These are phyloP conservation scores for Podarcis lilfordi DNA, from an alignment of 2,797 vertebrate genomes.

Conservation along the genomic window DNA sequence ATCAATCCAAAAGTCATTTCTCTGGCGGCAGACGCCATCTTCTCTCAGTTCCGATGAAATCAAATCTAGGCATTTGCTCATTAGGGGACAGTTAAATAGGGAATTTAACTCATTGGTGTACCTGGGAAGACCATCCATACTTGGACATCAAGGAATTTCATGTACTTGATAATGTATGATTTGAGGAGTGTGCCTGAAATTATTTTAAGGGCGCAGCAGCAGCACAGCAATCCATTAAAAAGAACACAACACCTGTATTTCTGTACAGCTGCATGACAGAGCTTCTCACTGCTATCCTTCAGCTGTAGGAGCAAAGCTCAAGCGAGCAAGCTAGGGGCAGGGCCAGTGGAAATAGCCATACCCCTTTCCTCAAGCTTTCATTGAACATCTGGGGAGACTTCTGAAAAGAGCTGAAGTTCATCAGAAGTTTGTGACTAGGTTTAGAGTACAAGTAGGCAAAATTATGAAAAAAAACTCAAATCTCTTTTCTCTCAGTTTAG, in stretches of 20 bases:
- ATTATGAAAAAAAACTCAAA: slow-evolving; percentile 40
- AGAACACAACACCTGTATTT: background rate
- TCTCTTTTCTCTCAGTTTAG: slow-evolving; percentile 43
- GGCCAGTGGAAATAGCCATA: background rate
- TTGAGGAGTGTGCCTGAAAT: background rate
- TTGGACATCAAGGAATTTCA: too few species aligned
- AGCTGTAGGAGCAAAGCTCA: background rate
- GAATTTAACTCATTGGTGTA: too few species aligned
- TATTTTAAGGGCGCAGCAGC: background rate
- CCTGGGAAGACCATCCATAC: too few species aligned
- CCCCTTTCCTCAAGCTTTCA: background rate
- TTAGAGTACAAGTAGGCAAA: background rate
- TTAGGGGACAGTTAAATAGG: too few species aligned
- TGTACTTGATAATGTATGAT: background rate
- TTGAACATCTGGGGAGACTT: background rate
- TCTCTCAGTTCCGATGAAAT: too few species aligned
- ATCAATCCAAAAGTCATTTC: too few species aligned
- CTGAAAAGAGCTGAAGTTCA: background rate
- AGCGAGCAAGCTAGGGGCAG: background rate
- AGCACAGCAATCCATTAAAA: background rate
- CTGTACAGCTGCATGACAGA: background rate
- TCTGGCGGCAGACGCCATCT: too few species aligned
- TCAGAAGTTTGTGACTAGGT: background rate
- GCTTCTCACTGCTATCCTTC: background rate
- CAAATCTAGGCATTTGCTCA: too few species aligned